Conservation (phyloP, 2,113 vertebrate species). For the Azemiops feae region DNA sequence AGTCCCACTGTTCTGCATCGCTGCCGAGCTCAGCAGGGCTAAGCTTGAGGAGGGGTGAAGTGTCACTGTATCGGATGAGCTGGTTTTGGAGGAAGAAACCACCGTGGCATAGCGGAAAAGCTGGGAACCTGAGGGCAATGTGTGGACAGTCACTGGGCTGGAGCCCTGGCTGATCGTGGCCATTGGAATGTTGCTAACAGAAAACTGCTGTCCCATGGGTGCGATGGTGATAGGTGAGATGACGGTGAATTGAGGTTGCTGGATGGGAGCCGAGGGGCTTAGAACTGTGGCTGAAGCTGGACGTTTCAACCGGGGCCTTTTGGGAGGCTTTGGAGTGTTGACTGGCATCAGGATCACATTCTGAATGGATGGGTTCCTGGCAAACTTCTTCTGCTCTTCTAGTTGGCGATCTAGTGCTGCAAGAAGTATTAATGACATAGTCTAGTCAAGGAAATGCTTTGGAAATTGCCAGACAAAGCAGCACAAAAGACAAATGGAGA, state of each 20-base stretch:
- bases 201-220: conserved; percentile 80
- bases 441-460: not conserved
- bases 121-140: conserved; percentile 84
- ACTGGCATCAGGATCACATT: conserved; percentile 80
- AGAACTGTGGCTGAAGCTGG: conserved; percentile 88
- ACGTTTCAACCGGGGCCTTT: conserved; percentile 88
- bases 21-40: conserved; percentile 82
- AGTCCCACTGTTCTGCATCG: conserved; percentile 81
- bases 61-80: conserved; percentile 80
- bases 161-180: conserved; percentile 81
- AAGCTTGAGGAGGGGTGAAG: conserved; percentile 88
- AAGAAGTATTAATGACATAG: not conserved
- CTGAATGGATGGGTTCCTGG: conserved; percentile 80
- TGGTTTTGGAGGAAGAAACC: conserved; percentile 76
- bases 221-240: conserved; percentile 78
- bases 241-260: conserved; percentile 85
- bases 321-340: conserved; percentile 78
- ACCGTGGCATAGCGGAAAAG: conserved; percentile 85
- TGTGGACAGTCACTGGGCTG: conserved; percentile 78
- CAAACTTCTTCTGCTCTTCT: conserved; percentile 90
- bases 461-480: not conserved
- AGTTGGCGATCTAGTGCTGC: conserved; percentile 89
- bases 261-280: conserved; percentile 74
- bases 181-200: conserved; percentile 79
- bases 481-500: not conserved